phyloP scores from a whole-genome alignment of 2,797 vertebrate genomes.

The Emys orbicularis region DNA sequence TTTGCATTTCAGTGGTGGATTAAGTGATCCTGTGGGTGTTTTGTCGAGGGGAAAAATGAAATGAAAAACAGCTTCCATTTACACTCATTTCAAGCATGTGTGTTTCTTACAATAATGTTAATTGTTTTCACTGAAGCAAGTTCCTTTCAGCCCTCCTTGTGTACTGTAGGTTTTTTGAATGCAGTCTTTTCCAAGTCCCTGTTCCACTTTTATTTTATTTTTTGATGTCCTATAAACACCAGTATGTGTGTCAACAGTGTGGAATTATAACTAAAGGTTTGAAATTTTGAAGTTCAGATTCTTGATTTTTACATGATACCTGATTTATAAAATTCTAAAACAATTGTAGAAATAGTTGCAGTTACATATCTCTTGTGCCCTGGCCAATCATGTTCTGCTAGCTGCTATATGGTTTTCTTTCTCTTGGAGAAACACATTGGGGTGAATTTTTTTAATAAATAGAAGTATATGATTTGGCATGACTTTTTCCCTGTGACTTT shows the following conservation, averaged over 20 bases:
- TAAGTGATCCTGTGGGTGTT: not conserved
- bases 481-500: no score
- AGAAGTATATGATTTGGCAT: no score
- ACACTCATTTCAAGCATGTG: accelerated
- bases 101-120: not conserved
- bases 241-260: not conserved
- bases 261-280: not conserved
- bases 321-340: not conserved
- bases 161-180: not conserved
- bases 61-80: not conserved
- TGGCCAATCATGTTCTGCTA: not conserved
- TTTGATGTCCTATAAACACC: not conserved
- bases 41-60: not conserved
- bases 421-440: no score
- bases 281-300: accelerated
- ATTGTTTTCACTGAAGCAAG: not conserved
- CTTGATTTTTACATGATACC: not conserved
- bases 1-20: not conserved
- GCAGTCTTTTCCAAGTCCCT: not conserved
- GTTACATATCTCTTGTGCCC: no score
- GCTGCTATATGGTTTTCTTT: not conserved
- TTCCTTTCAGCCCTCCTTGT: not conserved
- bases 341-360: accelerated
- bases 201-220: not conserved
- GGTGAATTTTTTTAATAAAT: no score